Conservation (phyloP, 1,140 invertebrate species). For the Riptortus pedestris region DNA sequence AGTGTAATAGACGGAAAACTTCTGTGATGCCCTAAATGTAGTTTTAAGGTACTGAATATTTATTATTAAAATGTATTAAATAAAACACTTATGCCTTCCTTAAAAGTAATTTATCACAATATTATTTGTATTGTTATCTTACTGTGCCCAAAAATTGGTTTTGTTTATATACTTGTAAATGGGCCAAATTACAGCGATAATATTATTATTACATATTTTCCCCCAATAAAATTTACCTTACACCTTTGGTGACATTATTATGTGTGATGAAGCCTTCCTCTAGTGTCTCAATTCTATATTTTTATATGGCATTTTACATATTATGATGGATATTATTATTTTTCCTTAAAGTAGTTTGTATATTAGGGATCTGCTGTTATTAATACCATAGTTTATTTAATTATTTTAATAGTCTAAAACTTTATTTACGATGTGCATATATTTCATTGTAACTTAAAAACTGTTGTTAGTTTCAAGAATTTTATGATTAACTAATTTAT, state of each 20-base stretch:
- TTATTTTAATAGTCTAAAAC: neutral
- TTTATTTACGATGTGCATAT: neutral
- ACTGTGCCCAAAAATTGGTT: too few species aligned
- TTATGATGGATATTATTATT: neutral
- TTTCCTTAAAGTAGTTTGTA: neutral
- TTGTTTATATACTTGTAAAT: neutral
- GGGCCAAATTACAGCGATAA: neutral
- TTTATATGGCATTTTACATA: neutral
- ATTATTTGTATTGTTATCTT: neutral
- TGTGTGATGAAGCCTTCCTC: neutral
- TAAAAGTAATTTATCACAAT: neutral
- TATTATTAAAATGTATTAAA: constrained; percentile 5
- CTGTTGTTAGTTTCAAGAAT: neutral
- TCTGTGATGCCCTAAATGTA: constrained; percentile 15
- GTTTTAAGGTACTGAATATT: constrained; percentile 12
- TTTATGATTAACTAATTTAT: neutral
- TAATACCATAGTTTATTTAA: neutral
- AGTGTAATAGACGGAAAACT: constrained; percentile 6
- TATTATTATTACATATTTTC: neutral
- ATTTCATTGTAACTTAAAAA: neutral
- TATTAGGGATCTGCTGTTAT: neutral
- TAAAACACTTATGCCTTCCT: constrained; percentile 10
- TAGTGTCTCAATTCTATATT: neutral
- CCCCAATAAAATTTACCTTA: too few species aligned
- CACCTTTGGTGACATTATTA: neutral